Evolutionary conservation across 2,113 vertebrate species (phyloP).

Genomic region (Pleuronectes platessa): DNA sequence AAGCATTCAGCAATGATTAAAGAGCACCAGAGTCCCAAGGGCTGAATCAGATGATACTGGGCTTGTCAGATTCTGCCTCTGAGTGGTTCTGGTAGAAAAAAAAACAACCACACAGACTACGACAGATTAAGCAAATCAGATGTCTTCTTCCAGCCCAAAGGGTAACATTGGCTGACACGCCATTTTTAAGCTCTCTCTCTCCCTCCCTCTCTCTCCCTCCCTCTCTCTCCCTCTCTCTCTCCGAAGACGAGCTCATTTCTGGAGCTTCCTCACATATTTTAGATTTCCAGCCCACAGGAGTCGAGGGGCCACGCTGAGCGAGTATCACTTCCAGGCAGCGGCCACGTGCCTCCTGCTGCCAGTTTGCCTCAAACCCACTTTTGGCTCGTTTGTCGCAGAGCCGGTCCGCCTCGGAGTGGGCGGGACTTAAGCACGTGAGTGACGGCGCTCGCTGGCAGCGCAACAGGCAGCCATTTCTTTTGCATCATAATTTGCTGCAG

Average conservation of each 20-base stretch:
- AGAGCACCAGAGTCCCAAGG: not conserved
- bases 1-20: not conserved
- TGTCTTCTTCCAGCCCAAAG: slow-evolving; percentile 47
- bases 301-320: slow-evolving; percentile 18
- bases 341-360: slow-evolving; percentile 27
- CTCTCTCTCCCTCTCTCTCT: not conserved
- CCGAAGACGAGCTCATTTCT: slow-evolving; percentile 14
- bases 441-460: slow-evolving; percentile 20
- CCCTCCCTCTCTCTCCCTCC: not conserved
- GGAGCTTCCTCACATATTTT: slow-evolving; percentile 38
- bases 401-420: slow-evolving; percentile 15
- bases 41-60: slow-evolving; percentile 31
- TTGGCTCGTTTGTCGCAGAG: slow-evolving; percentile 15
- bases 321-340: slow-evolving; percentile 29
- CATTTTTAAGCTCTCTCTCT: slow-evolving; percentile 23
- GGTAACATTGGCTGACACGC: slow-evolving; percentile 46
- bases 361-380: slow-evolving; percentile 34
- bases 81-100: slow-evolving; percentile 24
- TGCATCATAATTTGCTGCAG: not conserved
- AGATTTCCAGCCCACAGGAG: slow-evolving; percentile 46
- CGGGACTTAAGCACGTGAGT: not conserved
- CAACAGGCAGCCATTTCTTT: slow-evolving; percentile 7
- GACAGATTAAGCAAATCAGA: slow-evolving; percentile 56
- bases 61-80: slow-evolving; percentile 34
- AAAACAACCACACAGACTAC: slow-evolving; percentile 31